Evolutionary conservation across 2,113 vertebrate genomes (phyloP).

Genomic region (Nycticryphes semicollaris): DNA sequence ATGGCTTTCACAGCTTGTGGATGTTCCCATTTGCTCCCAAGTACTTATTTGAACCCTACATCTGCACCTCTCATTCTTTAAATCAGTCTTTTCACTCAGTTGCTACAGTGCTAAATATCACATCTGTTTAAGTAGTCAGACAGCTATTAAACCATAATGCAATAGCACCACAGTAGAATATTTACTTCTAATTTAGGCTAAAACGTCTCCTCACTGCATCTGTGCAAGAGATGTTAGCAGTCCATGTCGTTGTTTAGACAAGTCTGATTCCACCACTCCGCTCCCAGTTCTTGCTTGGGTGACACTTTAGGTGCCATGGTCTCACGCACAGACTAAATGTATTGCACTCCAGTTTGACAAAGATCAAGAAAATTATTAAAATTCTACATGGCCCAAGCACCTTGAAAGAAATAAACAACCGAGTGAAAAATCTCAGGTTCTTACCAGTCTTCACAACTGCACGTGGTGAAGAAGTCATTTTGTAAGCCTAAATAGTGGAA

Average conservation of each 20-base stretch:
- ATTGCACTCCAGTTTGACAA: not conserved
- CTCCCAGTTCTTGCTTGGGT: not conserved
- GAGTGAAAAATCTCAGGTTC: not conserved
- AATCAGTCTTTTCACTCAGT: not conserved
- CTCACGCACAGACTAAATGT: not conserved
- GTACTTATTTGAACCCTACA: accelerated
- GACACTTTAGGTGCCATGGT: not conserved
- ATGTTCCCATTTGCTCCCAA: not conserved
- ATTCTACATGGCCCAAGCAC: not conserved
- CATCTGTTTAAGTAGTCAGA: not conserved
- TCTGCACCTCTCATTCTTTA: not conserved
- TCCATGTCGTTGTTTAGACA: not conserved
- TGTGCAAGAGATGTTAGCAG: not conserved
- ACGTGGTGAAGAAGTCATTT: not conserved
- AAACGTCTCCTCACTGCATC: not conserved
- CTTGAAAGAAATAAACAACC: not conserved
- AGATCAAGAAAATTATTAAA: not conserved
- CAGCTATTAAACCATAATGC: not conserved
- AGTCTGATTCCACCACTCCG: not conserved
- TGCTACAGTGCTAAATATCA: not conserved
- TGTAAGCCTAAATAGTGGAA: not conserved
- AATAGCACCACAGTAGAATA: not conserved
- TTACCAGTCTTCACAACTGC: not conserved
- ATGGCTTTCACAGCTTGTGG: not conserved
- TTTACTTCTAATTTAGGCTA: not conserved